Conservation (phyloP, 1,140 invertebrate genomes). For the Zaprionus lachaisei region DNA sequence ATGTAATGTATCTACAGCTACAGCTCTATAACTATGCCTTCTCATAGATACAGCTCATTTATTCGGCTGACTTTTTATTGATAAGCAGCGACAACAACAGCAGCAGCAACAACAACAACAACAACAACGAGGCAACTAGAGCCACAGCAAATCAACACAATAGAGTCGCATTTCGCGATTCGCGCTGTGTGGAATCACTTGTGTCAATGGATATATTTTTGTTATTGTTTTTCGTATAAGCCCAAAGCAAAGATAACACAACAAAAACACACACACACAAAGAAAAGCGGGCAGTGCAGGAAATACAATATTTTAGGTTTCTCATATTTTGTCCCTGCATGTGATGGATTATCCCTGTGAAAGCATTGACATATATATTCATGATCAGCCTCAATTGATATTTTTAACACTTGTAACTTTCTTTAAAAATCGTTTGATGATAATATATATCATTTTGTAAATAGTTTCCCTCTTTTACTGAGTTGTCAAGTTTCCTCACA, state of each 20-base stretch:
- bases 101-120: conserved; percentile 12
- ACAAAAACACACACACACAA: neutral
- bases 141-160: conserved; percentile 27
- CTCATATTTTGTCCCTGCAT: neutral
- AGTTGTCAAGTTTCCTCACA: neutral
- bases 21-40: conserved; percentile 2
- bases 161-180: conserved; percentile 52
- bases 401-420: neutral
- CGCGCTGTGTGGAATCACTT: conserved; percentile 63
- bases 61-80: conserved; percentile 55
- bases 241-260: conserved; percentile 55
- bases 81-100: conserved; percentile 54
- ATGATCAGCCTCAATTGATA: neutral
- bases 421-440: neutral
- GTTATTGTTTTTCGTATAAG: conserved; percentile 16
- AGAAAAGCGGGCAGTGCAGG: neutral
- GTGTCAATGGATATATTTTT: conserved; percentile 50
- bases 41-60: conserved; percentile 65
- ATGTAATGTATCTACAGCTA: conserved; percentile 11
- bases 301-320: neutral
- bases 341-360: too few species aligned
- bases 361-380: neutral
- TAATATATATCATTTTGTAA: neutral
- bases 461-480: neutral
- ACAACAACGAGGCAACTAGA: conserved; percentile 11